Percentiles rank a stretch among this genome's conserved stretches.
These are phyloP conservation scores for Piprites chloris DNA, from an alignment of 2,113 vertebrate species.

Conservation along the genomic window DNA sequence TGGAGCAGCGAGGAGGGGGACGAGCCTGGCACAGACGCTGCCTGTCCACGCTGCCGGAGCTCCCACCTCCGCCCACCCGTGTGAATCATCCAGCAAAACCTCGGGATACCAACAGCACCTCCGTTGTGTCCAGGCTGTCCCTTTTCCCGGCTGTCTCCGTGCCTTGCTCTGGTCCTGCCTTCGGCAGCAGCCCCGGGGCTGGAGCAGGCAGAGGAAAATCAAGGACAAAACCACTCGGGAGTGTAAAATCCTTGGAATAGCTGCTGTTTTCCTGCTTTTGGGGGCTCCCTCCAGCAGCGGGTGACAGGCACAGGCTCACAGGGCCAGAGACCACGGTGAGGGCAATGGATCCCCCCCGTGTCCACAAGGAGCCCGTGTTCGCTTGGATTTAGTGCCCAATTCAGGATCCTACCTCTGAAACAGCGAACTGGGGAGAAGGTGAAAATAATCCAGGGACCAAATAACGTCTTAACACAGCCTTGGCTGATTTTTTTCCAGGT, in stretches of 20 bases:
- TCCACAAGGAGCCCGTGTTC: accelerated
- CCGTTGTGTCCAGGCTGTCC: accelerated
- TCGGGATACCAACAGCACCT: accelerated
- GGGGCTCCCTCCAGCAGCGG: neutral
- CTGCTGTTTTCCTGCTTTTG: neutral
- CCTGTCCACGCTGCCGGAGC: neutral
- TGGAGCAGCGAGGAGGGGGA: neutral
- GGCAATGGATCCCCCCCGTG: accelerated
- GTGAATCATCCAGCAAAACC: neutral
- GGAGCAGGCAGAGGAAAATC: neutral
- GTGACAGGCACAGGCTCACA: accelerated
- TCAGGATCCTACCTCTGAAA: neutral
- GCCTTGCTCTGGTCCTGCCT: neutral
- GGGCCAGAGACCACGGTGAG: accelerated
- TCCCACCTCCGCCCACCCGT: neutral
- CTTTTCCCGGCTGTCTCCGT: accelerated
- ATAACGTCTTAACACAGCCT: accelerated
- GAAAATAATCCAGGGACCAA: neutral
- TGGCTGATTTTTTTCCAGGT: neutral
- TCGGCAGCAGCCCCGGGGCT: neutral
- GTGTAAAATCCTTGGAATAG: accelerated
- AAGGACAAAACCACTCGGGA: accelerated
- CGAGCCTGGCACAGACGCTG: neutral
- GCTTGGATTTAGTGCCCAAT: accelerated
- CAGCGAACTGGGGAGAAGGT: accelerated